These are phyloP conservation scores for Acanthurus leucopareius DNA, from an alignment of 2,797 vertebrate genomes.

Conservation along the genomic window DNA sequence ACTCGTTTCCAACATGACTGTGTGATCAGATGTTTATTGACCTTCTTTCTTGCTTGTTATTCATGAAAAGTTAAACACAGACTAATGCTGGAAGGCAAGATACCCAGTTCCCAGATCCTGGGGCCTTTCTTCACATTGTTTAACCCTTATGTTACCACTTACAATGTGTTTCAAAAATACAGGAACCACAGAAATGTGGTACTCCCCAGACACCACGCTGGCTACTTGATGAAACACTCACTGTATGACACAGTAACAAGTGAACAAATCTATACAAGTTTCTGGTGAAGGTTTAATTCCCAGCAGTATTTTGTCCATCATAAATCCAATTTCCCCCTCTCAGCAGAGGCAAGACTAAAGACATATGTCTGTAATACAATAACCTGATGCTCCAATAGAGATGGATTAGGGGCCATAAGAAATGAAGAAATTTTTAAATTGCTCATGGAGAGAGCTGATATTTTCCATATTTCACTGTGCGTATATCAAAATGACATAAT, in stretches of 20 bases:
- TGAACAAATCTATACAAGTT: conserved; percentile 73
- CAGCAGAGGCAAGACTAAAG: conserved; percentile 75
- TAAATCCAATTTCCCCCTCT: conserved; percentile 76
- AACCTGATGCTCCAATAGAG: conserved; percentile 80
- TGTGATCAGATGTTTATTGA: conserved; percentile 17
- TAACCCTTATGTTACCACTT: conserved; percentile 39
- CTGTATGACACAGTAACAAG: conserved; percentile 69
- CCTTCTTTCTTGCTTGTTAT: neutral
- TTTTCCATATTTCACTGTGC: conserved; percentile 80
- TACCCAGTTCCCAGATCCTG: neutral
- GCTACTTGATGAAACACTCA: conserved; percentile 45
- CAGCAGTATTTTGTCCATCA: conserved; percentile 67
- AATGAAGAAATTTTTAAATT: conserved; percentile 80
- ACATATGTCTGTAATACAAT: conserved; percentile 83
- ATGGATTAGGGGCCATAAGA: conserved; percentile 77
- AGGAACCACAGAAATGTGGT: conserved; percentile 38
- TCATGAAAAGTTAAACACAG: neutral
- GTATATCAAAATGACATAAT: conserved; percentile 85
- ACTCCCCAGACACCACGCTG: conserved; percentile 30
- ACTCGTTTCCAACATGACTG: conserved; percentile 1
- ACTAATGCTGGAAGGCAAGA: conserved; percentile 6
- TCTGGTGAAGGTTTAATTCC: conserved; percentile 71
- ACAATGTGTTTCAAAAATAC: conserved; percentile 41
- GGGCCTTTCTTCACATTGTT: conserved; percentile 31
- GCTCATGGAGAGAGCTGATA: conserved; percentile 69